phyloP scores from a whole-genome alignment of 2,113 vertebrate species.

The Chlorodrepanis virens region DNA sequence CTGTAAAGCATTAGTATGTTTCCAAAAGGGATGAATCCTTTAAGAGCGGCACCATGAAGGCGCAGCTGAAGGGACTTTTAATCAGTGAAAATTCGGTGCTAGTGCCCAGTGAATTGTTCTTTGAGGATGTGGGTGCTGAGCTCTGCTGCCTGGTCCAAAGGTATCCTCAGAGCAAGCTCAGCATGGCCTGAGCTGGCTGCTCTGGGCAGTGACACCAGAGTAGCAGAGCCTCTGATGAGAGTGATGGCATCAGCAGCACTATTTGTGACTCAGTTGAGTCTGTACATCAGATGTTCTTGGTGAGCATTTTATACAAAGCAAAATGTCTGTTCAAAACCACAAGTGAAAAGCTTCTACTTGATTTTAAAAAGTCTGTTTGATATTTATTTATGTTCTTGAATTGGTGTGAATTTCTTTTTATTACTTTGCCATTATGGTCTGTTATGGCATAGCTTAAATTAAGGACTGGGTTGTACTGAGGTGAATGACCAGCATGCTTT shows the following conservation, averaged over 20 bases:
- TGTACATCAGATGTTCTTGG: not conserved
- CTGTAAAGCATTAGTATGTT: not conserved
- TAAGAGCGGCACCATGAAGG: not conserved
- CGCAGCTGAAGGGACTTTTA: not conserved
- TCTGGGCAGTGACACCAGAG: not conserved
- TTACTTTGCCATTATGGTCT: not conserved
- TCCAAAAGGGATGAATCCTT: not conserved
- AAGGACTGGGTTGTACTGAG: not conserved
- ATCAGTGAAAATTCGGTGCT: not conserved
- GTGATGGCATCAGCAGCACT: not conserved
- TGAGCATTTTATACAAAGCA: not conserved
- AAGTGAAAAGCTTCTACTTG: not conserved
- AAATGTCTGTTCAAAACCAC: not conserved
- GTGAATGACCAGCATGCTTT: not conserved
- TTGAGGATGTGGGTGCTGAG: not conserved
- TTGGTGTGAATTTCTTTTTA: not conserved
- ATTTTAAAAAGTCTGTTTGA: not conserved
- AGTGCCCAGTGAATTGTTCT: not conserved
- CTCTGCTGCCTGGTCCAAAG: accelerated
- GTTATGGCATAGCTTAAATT: not conserved
- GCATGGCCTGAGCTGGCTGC: not conserved
- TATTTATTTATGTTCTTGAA: not conserved
- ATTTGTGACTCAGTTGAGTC: not conserved
- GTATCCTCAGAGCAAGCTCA: not conserved
- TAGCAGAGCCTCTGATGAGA: not conserved